Evolutionary conservation across 2,113 vertebrate species (phyloP), one percentile per base, ranked within the genome.

Genomic region (Macrotis lagotis): DNA sequence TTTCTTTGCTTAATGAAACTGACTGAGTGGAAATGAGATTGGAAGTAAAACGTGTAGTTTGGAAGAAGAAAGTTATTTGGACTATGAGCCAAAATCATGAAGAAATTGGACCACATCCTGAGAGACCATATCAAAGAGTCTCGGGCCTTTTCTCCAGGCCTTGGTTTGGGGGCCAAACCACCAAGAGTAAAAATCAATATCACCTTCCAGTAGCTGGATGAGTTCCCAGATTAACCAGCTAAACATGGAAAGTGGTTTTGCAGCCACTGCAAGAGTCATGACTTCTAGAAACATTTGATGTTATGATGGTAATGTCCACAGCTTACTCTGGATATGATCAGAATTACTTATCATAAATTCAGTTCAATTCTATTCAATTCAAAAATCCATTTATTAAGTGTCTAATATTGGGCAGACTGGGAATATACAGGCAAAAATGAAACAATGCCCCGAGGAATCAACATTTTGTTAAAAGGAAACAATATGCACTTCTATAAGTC

Each of bases 201-300:
- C 91, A 92, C 55, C 51, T 96, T 95, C 91, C 44, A 93, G 48
- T 28, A 55, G 90, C 93, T 96, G 93, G 92, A 94, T 25, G 89
- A 89, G 50, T 92, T 90, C 83, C 96, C 83, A 91, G 44, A 28
- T 51, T 50, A 90, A 31, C 50, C 47, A 93, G 74, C n/a, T 92
- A 74, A 51, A 25, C 91, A 25, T 66, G 89, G 90, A 98, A 93
- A 50, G 37, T 8, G 11, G 0, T 48, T 93, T 92, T 91, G 50
- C 90, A 51, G 44, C 83, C 51, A 49, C 49, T 93, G 3, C 22
- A 50, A 31, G 49, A 92, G 93, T 95, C 94, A 90, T 83, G 49
- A 94, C 51, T n/a, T 50, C 22, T 1, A 52, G 92, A 96, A 53
- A 90, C 50, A 59, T 0, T 51, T 0, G n/a, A 51, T n/a, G 12